Conservation (phyloP, 2,797 vertebrate species). For the Sternarchorhynchus goeldii region DNA sequence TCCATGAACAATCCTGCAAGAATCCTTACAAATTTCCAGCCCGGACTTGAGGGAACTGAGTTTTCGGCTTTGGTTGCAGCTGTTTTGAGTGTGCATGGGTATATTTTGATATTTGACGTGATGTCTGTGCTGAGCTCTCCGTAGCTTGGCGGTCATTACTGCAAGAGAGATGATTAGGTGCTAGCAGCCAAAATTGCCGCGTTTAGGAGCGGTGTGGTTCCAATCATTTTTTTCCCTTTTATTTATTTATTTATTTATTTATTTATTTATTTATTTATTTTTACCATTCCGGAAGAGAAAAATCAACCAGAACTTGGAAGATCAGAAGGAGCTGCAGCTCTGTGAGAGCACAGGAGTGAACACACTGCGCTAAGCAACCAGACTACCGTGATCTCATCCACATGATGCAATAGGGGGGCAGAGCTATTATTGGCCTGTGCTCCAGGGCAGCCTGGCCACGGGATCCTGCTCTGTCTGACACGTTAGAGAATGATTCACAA, state of each 20-base stretch:
- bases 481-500: conserved; percentile 4
- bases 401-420: conserved; percentile 33
- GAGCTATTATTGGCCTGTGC: conserved; percentile 26
- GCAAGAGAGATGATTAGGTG: conserved; percentile 41
- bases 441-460: neutral
- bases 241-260: no score
- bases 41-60: neutral
- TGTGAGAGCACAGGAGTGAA: neutral
- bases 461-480: neutral
- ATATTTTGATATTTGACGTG: conserved; percentile 33
- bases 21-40: neutral
- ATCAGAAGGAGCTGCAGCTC: conserved; percentile 9
- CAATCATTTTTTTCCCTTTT: conserved; percentile 32
- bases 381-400: conserved; percentile 29
- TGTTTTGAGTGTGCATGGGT: conserved; percentile 20
- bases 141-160: conserved; percentile 32
- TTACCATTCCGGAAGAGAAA: conserved; percentile 35
- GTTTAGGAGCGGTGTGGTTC: conserved; percentile 43
- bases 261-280: no score
- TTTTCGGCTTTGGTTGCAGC: conserved; percentile 5
- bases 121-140: conserved; percentile 5
- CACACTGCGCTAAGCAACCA: neutral
- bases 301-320: conserved; percentile 35
- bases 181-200: conserved; percentile 39
- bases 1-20: conserved; percentile 10